phyloP scores from a whole-genome alignment of 2,888 invertebrate species.

The Omphaloscelis lunosa region DNA sequence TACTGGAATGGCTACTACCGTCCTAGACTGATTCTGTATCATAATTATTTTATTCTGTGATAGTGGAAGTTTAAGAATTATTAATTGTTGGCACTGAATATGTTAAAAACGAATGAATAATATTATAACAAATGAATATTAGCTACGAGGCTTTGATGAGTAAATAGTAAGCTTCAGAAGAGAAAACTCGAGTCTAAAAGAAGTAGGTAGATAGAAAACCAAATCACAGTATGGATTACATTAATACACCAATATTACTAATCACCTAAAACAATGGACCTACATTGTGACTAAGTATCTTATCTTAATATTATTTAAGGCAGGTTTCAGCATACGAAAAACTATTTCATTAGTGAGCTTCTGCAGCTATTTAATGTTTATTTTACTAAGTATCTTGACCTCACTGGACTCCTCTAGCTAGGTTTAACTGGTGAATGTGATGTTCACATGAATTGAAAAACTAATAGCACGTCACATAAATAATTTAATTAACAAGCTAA shows the following conservation, averaged over 20 bases:
- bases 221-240: slow-evolving; percentile 65
- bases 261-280: slow-evolving; percentile 61
- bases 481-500: slow-evolving; percentile 61
- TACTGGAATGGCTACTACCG: slow-evolving; percentile 7
- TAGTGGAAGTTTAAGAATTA: too few species aligned
- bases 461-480: slow-evolving; percentile 56
- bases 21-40: neutral
- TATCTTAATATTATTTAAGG: slow-evolving; percentile 37
- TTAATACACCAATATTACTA: slow-evolving; percentile 48
- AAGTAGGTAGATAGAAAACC: slow-evolving; percentile 55
- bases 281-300: slow-evolving; percentile 35
- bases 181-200: slow-evolving; percentile 58
- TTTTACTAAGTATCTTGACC: slow-evolving; percentile 4
- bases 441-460: slow-evolving; percentile 50
- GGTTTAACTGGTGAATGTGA: slow-evolving; percentile 21
- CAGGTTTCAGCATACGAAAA: slow-evolving; percentile 22
- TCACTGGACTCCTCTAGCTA: slow-evolving; percentile 14
- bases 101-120: slow-evolving; percentile 39
- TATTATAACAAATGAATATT: slow-evolving; percentile 38
- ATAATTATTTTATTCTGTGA: too few species aligned
- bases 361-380: neutral
- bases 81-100: slow-evolving; percentile 54
- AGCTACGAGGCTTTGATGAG: slow-evolving; percentile 28
- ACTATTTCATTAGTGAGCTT: neutral
- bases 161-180: slow-evolving; percentile 51